These are phyloP conservation scores for Oophaga pumilio DNA, from an alignment of 2,113 vertebrate species.

Conservation along the genomic window DNA sequence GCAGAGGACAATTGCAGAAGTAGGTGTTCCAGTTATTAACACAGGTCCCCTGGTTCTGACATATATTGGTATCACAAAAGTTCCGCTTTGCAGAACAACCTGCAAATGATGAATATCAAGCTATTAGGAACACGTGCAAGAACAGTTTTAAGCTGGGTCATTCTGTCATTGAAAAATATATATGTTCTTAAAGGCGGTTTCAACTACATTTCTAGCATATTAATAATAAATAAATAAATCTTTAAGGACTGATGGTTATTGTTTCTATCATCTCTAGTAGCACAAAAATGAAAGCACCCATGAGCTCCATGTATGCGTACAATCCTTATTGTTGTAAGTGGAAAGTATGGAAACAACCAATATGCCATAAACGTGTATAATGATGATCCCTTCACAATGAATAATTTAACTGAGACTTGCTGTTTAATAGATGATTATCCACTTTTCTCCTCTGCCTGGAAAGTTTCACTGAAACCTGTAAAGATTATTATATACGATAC, in stretches of 20 bases:
- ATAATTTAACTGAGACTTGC: too few relatives aligned
- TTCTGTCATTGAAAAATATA: too few relatives aligned
- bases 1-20: constrained; percentile 81
- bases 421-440: too few relatives aligned
- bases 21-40: constrained; percentile 90
- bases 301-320: not conserved
- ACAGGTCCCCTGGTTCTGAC: constrained; percentile 88
- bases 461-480: too few relatives aligned
- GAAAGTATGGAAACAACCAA: not conserved
- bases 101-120: constrained; percentile 54
- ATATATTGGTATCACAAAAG: constrained; percentile 79
- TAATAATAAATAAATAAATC: too few relatives aligned
- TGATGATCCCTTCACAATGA: too few relatives aligned
- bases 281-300: not conserved
- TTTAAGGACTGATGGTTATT: too few relatives aligned
- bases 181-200: too few relatives aligned
- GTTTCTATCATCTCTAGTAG: too few relatives aligned
- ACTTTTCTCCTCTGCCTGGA: not conserved
- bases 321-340: not conserved
- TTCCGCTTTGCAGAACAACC: constrained; percentile 87
- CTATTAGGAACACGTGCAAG: not conserved
- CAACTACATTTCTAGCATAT: too few relatives aligned
- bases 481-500: too few relatives aligned
- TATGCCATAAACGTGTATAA: too few relatives aligned
- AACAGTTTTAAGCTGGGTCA: not conserved